Evolutionary conservation across 2,113 vertebrate genomes (phyloP), one percentile per base, ranked within the genome.

Genomic region (Epinephelus cyanopodus): DNA sequence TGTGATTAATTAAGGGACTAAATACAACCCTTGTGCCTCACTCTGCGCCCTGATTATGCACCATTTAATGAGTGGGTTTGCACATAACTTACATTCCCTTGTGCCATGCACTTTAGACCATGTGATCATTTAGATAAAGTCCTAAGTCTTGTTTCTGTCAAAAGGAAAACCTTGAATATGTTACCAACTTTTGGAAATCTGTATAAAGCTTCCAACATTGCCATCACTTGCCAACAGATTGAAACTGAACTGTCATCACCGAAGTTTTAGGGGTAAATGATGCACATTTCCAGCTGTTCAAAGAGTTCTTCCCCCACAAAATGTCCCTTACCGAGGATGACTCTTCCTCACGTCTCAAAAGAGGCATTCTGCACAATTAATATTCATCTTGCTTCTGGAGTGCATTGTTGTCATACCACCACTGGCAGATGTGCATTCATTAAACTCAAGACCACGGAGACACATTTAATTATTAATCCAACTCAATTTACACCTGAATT

Each of bases 381-480:
- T 90, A 89, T 87, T 88, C 68, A 84, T 71, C 64, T 19, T 54
- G 21, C 56, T 25, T 33, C 69, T 5, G 56, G 48, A 71, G 74
- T 52, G 54, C 61, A 25, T 85, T 89, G 77, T 90, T 92, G 79
- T 90, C 82, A 74, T 67, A 71, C 54, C 58, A 42, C 65, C 56
- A 3, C 68, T 75, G 76, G 86, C 87, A 92, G 87, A 87, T 89
- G 90, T 82, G 91, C 77, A 83, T 91, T 85, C 67, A 89, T 93
- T 84, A 84, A 85, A 90, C 69, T 53, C 19, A 68, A 78, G 74
- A 80, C 78, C 84, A 63, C 61, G 1, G 79, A 91, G 89, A 86
- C 79, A n/a, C 81, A 81, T 72, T 95, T 76, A 95, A 95, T 96
- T 92, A 96, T 96, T 95, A 87, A 95, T 95, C 80, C 84, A 79